These are phyloP conservation scores for Aporophyla nigra DNA, from an alignment of 2,888 invertebrate genomes.

Conservation along the genomic window DNA sequence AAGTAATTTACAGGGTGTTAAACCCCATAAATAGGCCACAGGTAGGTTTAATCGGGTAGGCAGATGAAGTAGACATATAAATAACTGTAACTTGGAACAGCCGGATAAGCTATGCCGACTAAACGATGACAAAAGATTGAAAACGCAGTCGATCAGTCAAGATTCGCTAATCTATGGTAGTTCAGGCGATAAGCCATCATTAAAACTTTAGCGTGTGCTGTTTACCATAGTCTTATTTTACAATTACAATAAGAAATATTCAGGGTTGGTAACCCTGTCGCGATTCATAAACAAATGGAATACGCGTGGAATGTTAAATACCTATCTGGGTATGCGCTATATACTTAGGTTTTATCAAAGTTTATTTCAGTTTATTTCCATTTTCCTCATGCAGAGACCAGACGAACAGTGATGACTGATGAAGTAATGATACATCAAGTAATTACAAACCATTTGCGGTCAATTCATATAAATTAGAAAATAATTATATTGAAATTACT, in stretches of 20 bases:
- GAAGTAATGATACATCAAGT: background rate
- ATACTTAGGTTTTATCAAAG: too few species aligned
- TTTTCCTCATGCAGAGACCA: slow-evolving; percentile 1
- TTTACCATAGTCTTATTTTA: too few species aligned
- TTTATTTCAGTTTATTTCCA: background rate
- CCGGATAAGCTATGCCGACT: too few species aligned
- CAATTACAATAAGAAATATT: too few species aligned
- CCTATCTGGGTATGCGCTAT: too few species aligned
- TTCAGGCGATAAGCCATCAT: too few species aligned
- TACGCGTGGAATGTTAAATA: too few species aligned
- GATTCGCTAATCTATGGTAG: background rate
- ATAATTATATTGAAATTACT: background rate
- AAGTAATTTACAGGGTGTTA: background rate
- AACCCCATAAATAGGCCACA: background rate
- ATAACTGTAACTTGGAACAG: background rate
- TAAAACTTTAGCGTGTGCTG: too few species aligned
- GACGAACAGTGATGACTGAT: too few species aligned
- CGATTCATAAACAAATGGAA: too few species aligned
- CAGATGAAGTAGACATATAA: background rate
- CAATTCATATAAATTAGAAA: slow-evolving; percentile 4
- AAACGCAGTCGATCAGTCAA: background rate
- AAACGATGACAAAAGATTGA: background rate
- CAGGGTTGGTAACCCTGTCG: too few species aligned
- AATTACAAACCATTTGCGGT: slow-evolving; percentile 3
- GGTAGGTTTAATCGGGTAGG: background rate